phyloP scores from a whole-genome alignment of 2,113 vertebrate genomes.

The Elachura formosa region DNA sequence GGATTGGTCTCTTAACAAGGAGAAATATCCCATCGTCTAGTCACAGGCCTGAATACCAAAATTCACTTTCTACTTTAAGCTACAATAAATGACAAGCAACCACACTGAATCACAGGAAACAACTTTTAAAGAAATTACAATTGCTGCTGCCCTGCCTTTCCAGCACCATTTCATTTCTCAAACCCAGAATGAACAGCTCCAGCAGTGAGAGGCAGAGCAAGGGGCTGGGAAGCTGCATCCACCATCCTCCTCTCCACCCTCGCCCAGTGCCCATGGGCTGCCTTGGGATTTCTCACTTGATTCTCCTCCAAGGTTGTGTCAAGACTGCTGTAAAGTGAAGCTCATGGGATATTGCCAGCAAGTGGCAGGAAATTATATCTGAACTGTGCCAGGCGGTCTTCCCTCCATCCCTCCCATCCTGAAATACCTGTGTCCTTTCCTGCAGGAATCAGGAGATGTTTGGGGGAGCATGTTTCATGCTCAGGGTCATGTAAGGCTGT shows the following conservation, averaged over 20 bases:
- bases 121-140: neutral
- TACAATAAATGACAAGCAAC: neutral
- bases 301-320: conserved; percentile 2
- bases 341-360: neutral
- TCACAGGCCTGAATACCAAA: neutral
- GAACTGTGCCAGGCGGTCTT: neutral
- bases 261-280: neutral
- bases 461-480: neutral
- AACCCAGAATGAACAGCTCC: neutral
- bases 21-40: neutral
- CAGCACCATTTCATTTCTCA: neutral
- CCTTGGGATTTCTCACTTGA: neutral
- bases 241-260: neutral
- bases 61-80: neutral
- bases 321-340: neutral
- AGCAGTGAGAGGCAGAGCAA: neutral
- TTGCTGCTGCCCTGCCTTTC: neutral
- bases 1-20: neutral
- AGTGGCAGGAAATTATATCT: neutral
- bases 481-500: fast-evolving
- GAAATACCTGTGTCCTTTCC: neutral
- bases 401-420: neutral
- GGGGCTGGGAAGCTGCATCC: neutral
- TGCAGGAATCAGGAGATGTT: neutral
- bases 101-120: neutral